Base-by-base conservation (phyloP, 2,113 vertebrate genomes). In the Eira barbara region DNA sequence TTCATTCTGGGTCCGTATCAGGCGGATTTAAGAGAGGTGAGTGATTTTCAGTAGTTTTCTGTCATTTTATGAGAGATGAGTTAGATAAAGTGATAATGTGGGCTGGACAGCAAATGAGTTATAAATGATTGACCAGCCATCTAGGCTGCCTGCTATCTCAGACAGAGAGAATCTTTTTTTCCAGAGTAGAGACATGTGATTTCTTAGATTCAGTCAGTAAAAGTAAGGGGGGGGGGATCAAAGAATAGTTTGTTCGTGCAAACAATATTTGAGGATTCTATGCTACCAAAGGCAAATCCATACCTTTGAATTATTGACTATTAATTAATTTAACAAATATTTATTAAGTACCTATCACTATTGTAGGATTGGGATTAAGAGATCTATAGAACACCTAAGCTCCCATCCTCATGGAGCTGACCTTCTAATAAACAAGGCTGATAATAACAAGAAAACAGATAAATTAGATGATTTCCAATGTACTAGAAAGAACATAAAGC, bases 1-100 rank as follows among this genome's bases (percentile, higher is more conserved):
- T 96, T 87, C 27, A 65, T n/a, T 92, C 34, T 63, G 47, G 21
- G 55, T 42, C 55, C 83, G 0, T 52, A 25, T 84, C 31, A 92
- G 61, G 31, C 17, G 55, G 29, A 96, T 91, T 97, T 42, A 83
- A 84, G 90, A 76, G 15, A 93, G 42, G 45, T 27, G 52, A 94
- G 39, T 80, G 10, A 6, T 59, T 98, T 97, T 82, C 17, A 63
- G 73, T 79, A 92, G 45, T 84, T 92, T 97, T 94, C 83, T 94
- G 57, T 91, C 89, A 71, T 91, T 90, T 95, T 87, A 55, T 84
- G 65, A 97, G 69, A 96, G 73, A 91, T 61, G 52, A 80, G 31
- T 96, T 83, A 71, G 42, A 88, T 95, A 96, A 93, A 83, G 34
- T 63, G 81, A 74, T 93, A 65, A 96, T 91, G 27, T 76, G 36